Conservation (phyloP, 2,113 vertebrate genomes). For the Callopanchax toddi region DNA sequence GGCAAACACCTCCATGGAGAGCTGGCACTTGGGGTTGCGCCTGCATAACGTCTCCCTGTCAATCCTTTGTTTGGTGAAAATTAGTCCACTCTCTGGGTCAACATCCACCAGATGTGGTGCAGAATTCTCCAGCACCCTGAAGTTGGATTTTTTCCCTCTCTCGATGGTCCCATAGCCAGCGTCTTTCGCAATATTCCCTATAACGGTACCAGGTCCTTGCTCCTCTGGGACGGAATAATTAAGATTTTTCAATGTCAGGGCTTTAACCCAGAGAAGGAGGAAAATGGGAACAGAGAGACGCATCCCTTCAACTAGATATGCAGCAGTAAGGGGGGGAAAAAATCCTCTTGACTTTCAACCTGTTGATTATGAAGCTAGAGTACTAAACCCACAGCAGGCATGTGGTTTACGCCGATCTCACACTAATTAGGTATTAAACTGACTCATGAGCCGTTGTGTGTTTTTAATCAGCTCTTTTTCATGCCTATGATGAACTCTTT, state of each 20-base stretch:
- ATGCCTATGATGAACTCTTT: constrained; percentile 73
- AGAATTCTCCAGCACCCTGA: constrained; percentile 96
- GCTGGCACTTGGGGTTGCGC: constrained; percentile 93
- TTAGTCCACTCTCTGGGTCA: constrained; percentile 94
- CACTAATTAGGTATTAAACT: constrained; percentile 56
- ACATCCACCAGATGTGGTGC: constrained; percentile 95
- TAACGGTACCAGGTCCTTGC: constrained; percentile 93
- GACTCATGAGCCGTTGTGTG: constrained; percentile 41
- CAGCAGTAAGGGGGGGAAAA: constrained; percentile 53
- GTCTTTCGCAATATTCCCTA: constrained; percentile 97
- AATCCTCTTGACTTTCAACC: constrained; percentile 80
- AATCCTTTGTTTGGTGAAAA: constrained; percentile 96
- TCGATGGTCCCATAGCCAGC: constrained; percentile 87
- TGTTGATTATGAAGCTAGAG: constrained; percentile 81
- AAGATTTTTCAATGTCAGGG: constrained; percentile 94
- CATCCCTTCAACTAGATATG: constrained; percentile 86
- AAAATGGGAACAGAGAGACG: constrained; percentile 93
- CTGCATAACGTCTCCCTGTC: constrained; percentile 96
- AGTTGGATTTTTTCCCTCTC: constrained; percentile 88
- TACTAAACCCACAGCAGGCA: constrained; percentile 58
- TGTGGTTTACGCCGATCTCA: constrained; percentile 59
- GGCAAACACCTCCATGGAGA: constrained; percentile 97
- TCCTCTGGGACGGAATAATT: constrained; percentile 98
- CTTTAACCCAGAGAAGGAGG: constrained; percentile 91
- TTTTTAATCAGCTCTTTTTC: constrained; percentile 57